These are phyloP conservation scores for Drosophila navojoa DNA, from an alignment of 1,140 invertebrate genomes.

Conservation along the genomic window DNA sequence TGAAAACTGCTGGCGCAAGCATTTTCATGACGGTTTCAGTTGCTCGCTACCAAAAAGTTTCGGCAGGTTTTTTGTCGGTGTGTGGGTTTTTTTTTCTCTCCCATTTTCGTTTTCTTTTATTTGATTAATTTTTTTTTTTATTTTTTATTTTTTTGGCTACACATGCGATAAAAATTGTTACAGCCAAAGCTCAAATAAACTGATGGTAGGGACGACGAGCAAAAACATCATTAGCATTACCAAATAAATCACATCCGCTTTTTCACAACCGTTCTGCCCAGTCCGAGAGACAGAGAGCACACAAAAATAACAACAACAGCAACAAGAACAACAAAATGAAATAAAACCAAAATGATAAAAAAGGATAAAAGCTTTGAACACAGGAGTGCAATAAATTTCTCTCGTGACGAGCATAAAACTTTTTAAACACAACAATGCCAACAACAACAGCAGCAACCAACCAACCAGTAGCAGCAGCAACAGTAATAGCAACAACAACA, in stretches of 20 bases:
- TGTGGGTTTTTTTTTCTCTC: constrained; percentile 14
- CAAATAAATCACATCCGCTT: constrained; percentile 82
- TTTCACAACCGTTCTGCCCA: constrained; percentile 66
- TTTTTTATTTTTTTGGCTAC: constrained; percentile 41
- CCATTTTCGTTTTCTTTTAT: constrained; percentile 24
- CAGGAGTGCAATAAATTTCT: constrained; percentile 83
- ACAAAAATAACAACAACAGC: constrained; percentile 23
- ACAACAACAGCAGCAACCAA: constrained; percentile 30
- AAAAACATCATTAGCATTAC: constrained; percentile 83
- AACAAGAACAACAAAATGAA: constrained; percentile 50
- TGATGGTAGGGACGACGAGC: constrained; percentile 62
- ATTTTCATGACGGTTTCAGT: constrained; percentile 70
- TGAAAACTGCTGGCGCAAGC: constrained; percentile 74
- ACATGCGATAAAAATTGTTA: constrained; percentile 80
- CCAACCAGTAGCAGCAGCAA: constrained; percentile 21
- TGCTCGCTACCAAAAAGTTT: constrained; percentile 66
- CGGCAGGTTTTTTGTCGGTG: constrained; percentile 64
- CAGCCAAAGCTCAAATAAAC: constrained; percentile 74
- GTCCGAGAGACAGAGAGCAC: constrained; percentile 49
- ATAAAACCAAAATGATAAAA: constrained; percentile 71
- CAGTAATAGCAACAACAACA: constrained; percentile 12
- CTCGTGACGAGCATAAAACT: constrained; percentile 83
- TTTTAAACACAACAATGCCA: constrained; percentile 71
- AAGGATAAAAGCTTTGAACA: constrained; percentile 83
- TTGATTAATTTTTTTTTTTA: constrained; percentile 21